Evolutionary conservation across 2,888 invertebrate species (phyloP), one percentile per base, ranked within the genome.

Genomic region (Spodoptera exigua): DNA sequence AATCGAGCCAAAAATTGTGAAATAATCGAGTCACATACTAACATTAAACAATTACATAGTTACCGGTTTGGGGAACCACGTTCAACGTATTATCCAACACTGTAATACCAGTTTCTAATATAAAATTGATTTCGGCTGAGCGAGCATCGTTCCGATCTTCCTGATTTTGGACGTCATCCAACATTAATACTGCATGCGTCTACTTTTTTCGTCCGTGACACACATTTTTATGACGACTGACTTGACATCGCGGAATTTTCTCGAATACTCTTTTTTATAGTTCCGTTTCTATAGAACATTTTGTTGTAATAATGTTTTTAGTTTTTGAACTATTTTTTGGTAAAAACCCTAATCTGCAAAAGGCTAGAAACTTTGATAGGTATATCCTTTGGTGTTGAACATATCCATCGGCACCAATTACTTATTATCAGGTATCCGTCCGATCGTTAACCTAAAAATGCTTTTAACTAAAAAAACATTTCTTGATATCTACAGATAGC

Each of bases 121-220:
- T 79, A 79, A 81, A 84, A 85, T 84, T 81, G 82, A 83, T 84
- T 83, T 83, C 76, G 67, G 78, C 80, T 79, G 83, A 85, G 66
- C 78, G 74, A 65, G 79, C 83, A 70, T 40, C 60, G 57, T 52
- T 59, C 46, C 52, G 65, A 56, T 70, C 58, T 68, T 63, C 69
- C 69, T 57, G 64, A 68, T 74, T 75, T 84, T 85, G 85, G 86
- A 84, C 55, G 66, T 53, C 67, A 69, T 84, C 85, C 86, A 85
- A 82, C 37, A 48, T 61, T 67, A 74, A 73, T 79, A 74, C 67
- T 73, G 81, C 75, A 74, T 65, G 70, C 56, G 40, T 62, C 39
- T 59, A 57, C 59, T 65, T 82, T 82, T 79, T 82, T 73, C 56
- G 62, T 74, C 52, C 78, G 76, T 77, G 80, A 78, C 79, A 77